phyloP scores from a whole-genome alignment of 2,113 vertebrate genomes.

The Catharus minimus region DNA sequence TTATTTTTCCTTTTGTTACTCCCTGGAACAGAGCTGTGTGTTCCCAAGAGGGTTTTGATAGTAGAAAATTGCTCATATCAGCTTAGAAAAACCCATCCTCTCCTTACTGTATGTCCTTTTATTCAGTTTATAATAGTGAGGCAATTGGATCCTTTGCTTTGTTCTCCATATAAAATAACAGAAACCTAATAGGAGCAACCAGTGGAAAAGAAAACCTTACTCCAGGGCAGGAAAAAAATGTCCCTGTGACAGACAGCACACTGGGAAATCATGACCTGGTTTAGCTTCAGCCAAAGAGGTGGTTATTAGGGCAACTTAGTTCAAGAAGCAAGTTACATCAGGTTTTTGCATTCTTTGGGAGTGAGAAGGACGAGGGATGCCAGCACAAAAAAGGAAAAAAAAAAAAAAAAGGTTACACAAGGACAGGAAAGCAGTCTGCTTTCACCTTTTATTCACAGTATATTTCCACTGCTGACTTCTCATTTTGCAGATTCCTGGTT shows the following conservation, averaged over 20 bases:
- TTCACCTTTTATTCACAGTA: neutral
- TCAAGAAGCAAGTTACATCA: conserved; percentile 34
- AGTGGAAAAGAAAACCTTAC: neutral
- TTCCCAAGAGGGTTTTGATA: neutral
- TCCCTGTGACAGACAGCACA: conserved; percentile 11
- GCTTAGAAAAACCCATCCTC: conserved; percentile 1
- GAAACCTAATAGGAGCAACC: conserved; percentile 25
- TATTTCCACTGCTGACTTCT: neutral
- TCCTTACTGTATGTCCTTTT: conserved; percentile 3
- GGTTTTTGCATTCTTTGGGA: conserved; percentile 24
- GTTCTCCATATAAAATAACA: conserved; percentile 29
- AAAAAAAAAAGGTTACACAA: neutral
- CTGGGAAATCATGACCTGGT: neutral
- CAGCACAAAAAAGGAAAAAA: neutral
- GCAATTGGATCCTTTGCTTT: conserved; percentile 42
- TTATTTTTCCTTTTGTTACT: conserved; percentile 17
- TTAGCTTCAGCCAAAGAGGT: conserved; percentile 21
- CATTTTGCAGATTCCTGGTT: neutral
- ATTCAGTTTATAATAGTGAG: conserved; percentile 21
- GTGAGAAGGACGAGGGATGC: neutral
- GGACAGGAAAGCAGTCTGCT: neutral
- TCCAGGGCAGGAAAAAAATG: neutral
- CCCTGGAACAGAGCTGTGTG: neutral
- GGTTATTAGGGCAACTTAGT: neutral
- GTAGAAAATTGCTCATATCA: neutral